These are phyloP conservation scores for Hybognathus amarus DNA, from an alignment of 2,797 vertebrate genomes.

Conservation along the genomic window DNA sequence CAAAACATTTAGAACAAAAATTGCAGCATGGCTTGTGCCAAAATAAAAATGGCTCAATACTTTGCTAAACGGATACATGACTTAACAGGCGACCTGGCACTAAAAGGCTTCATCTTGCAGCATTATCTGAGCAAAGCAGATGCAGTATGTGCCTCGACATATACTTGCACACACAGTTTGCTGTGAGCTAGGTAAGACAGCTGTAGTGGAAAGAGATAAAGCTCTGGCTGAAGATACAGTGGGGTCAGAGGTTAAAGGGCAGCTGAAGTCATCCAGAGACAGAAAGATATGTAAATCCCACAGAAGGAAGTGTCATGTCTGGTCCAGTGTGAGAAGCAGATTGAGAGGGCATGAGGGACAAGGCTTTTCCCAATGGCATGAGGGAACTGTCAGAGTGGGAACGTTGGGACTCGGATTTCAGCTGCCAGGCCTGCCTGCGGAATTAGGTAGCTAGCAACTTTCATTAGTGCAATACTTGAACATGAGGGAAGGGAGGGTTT, in stretches of 20 bases:
- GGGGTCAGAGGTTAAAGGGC: conserved; percentile 41
- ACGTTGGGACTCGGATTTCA: conserved; percentile 65
- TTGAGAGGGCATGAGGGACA: conserved; percentile 16
- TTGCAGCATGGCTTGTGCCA: neutral
- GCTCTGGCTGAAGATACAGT: conserved; percentile 36
- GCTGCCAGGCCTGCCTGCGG: conserved; percentile 65
- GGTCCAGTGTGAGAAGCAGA: conserved; percentile 44
- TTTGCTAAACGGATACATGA: conserved; percentile 14
- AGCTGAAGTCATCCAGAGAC: conserved; percentile 22
- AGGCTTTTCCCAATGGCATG: conserved; percentile 60
- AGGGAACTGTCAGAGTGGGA: conserved; percentile 55
- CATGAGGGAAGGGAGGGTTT: conserved; percentile 42
- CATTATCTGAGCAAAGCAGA: conserved; percentile 38
- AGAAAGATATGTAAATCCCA: conserved; percentile 32
- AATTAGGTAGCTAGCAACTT: conserved; percentile 64
- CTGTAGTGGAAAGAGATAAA: conserved; percentile 15
- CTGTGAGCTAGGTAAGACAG: conserved; percentile 31
- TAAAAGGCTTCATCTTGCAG: conserved; percentile 24
- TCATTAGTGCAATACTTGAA: conserved; percentile 58
- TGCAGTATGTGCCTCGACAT: conserved; percentile 5
- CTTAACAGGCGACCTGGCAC: conserved; percentile 29
- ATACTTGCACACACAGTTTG: conserved; percentile 34
- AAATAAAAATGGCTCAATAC: conserved; percentile 17
- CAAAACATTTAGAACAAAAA: conserved; percentile 21
- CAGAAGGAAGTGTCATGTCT: conserved; percentile 13